Evolutionary conservation across 1,140 invertebrate genomes (phyloP), one percentile per base, ranked within the genome.

Genomic region (Drosophila nebulosa): DNA sequence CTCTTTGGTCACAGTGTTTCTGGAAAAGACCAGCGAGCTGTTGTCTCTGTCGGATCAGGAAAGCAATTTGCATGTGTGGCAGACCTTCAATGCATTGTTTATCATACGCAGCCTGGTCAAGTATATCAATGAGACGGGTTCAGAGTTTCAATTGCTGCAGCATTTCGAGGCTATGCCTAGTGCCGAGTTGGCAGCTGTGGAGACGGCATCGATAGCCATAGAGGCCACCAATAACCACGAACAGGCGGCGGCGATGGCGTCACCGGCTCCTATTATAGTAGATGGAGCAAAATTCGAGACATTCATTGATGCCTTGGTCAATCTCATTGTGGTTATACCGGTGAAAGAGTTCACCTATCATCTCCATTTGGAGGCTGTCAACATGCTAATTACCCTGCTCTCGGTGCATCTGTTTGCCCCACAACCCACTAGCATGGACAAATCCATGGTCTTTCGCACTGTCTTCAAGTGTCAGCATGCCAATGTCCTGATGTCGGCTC

Each of bases 21-120:
- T 98, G 18, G 93, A 94, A 4, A 93, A 96, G 89, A 95, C 96
- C 1, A 94, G 93, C 1, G 96, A 98, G 83, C 92, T 99, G 61
- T 93, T 97, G 59, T 94, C 95, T 3, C 95, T 97, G 3, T 95
- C 96, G 12, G 95, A 96, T 86, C 96, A 95, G 91, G 96, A 98
- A 90, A 98, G 97, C 91, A 96, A 96, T 74, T 95, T 98, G 92
- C 96, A 98, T 77, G 95, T 96, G 51, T 99, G 98, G 97, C 98
- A 99, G 92, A 96, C 97, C 0, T 97, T 97, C 90, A 99, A 99
- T 93, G 96, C 97, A 0, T 91, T 99, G 27, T 98, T 99, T 86
- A 96, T 98, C 16, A 95, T 99, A 64, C 94, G 98, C 61, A 96
- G 95, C 78, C 94, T 98, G 61, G 94, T 96, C 60, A 99, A 98